Evolutionary conservation across 2,888 invertebrate species (phyloP).

Genomic region (Chrysomela aeneicollis): DNA sequence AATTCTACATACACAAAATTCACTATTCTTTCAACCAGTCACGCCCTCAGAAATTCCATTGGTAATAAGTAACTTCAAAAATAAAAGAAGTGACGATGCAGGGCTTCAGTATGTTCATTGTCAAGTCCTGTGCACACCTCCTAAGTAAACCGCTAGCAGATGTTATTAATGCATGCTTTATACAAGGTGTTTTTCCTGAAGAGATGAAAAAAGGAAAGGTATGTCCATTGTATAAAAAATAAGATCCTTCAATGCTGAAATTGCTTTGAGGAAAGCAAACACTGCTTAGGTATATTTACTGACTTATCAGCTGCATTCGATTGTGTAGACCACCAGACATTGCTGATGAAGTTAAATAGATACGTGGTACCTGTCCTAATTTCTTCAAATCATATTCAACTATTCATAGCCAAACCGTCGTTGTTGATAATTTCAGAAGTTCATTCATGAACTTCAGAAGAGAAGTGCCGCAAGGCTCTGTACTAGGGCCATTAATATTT

Average conservation of each 20-base stretch:
- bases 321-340: background rate
- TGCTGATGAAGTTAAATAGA: too few species aligned
- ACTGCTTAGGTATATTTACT: background rate
- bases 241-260: background rate
- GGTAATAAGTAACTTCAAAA: too few species aligned
- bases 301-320: background rate
- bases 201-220: conserved; percentile 6
- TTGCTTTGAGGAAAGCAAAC: too few species aligned
- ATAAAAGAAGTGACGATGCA: too few species aligned
- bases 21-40: too few species aligned
- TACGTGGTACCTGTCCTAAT: conserved; percentile 8
- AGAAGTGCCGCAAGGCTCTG: background rate
- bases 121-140: too few species aligned
- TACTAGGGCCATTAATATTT: too few species aligned
- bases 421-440: background rate
- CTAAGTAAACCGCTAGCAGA: too few species aligned
- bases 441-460: background rate
- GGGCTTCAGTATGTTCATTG: too few species aligned
- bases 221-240: background rate
- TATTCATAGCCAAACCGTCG: background rate
- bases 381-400: background rate
- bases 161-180: background rate
- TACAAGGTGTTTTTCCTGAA: background rate
- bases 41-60: too few species aligned
- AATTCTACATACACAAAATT: too few species aligned